These are phyloP conservation scores for Oophaga sylvatica DNA, from an alignment of 2,797 vertebrate genomes.

Conservation along the genomic window DNA sequence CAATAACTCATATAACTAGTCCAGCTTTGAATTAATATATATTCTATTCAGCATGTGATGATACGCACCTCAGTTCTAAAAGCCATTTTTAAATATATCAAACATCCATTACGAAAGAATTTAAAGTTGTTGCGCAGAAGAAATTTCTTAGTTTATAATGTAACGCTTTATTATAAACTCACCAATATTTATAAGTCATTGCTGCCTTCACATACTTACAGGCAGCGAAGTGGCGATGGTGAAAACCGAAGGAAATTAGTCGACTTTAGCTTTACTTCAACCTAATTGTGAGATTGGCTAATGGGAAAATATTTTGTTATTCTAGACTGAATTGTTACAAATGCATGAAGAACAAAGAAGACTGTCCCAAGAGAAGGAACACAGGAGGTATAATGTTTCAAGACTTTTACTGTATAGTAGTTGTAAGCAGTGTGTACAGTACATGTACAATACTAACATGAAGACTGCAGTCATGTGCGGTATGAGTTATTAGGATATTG, in stretches of 20 bases:
- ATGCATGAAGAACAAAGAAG: slow-evolving; percentile 71
- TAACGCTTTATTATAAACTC: too few relatives aligned
- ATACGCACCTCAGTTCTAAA: too few relatives aligned
- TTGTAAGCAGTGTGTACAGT: neutral
- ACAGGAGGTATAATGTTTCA: slow-evolving; percentile 73
- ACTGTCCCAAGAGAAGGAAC: slow-evolving; percentile 71
- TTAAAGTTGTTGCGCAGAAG: too few relatives aligned
- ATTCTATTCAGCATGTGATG: too few relatives aligned
- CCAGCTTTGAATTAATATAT: too few relatives aligned
- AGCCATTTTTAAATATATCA: too few relatives aligned
- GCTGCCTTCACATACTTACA: too few relatives aligned
- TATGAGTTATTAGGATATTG: neutral
- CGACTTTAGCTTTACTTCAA: neutral
- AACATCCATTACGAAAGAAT: too few relatives aligned
- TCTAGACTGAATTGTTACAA: slow-evolving; percentile 75
- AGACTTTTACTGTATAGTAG: neutral
- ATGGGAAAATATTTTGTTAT: slow-evolving; percentile 43
- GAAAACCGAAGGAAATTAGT: neutral
- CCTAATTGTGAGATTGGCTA: neutral
- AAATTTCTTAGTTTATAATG: too few relatives aligned
- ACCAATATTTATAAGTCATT: too few relatives aligned
- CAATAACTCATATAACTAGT: too few relatives aligned
- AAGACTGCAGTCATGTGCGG: neutral
- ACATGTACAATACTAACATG: neutral
- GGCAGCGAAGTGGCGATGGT: too few relatives aligned